Conservation (phyloP, 2,797 vertebrate species). For the Pelodytes ibericus region DNA sequence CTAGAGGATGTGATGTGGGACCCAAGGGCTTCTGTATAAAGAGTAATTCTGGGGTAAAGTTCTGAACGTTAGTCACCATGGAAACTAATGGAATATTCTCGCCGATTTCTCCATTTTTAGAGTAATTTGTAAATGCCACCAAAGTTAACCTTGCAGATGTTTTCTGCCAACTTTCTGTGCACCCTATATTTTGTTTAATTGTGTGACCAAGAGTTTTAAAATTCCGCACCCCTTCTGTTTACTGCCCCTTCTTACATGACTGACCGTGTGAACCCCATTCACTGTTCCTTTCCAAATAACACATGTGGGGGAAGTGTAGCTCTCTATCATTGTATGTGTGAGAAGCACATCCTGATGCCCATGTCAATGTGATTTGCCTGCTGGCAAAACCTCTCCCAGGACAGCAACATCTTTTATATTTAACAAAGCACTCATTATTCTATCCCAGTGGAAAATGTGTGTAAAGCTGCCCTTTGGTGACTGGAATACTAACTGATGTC, state of each 20-base stretch:
- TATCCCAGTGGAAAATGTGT: constrained; percentile 47
- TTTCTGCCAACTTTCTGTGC: too few relatives aligned
- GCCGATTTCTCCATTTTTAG: too few relatives aligned
- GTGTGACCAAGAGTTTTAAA: too few relatives aligned
- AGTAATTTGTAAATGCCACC: too few relatives aligned
- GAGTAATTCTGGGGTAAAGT: too few relatives aligned
- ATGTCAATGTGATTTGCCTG: constrained; percentile 24
- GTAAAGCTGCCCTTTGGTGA: constrained; percentile 39
- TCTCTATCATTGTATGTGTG: not conserved
- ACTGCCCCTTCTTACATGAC: not conserved
- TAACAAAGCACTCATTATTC: constrained; percentile 50
- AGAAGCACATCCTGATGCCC: constrained; percentile 14
- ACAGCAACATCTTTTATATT: constrained; percentile 36
- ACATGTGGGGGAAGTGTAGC: not conserved
- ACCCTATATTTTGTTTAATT: too few relatives aligned
- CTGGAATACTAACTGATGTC: constrained; percentile 43
- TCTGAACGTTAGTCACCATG: too few relatives aligned
- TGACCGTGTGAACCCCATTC: not conserved
- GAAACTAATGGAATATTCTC: too few relatives aligned
- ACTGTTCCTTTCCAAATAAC: not conserved
- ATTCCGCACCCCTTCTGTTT: too few relatives aligned
- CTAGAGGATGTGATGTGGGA: too few relatives aligned
- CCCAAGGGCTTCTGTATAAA: too few relatives aligned
- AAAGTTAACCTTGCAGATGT: too few relatives aligned
- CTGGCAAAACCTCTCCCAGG: constrained; percentile 40